Evolutionary conservation across 2,797 vertebrate genomes (phyloP).

Genomic region (Uromys caudimaculatus): DNA sequence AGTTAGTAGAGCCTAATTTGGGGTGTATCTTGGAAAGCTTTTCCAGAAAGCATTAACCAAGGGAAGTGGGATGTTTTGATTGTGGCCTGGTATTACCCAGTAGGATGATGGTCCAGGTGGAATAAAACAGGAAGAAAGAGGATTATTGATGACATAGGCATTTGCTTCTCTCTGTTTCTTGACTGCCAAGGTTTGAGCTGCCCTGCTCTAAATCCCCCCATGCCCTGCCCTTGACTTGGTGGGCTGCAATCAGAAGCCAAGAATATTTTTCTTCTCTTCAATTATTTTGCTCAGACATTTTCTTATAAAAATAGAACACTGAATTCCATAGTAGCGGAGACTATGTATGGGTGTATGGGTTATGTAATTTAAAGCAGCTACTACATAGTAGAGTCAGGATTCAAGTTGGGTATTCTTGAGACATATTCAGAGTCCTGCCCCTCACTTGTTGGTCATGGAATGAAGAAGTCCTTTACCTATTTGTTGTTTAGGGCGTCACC

Average conservation of each 20-base stretch:
- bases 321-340: background rate
- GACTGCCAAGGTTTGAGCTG: background rate
- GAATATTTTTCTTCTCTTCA: background rate
- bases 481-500: background rate
- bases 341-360: background rate
- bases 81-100: background rate
- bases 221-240: background rate
- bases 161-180: background rate
- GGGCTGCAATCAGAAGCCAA: background rate
- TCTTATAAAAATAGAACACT: background rate
- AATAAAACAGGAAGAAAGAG: background rate
- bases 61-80: background rate
- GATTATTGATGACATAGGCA: background rate
- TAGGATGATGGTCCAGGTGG: background rate
- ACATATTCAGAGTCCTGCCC: background rate
- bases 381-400: background rate
- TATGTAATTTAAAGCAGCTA: slow-evolving; percentile 15
- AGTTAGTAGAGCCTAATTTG: background rate
- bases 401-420: background rate
- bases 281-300: background rate
- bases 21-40: background rate
- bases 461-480: background rate
- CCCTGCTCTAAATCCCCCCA: background rate
- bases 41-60: background rate
- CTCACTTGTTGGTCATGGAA: background rate